Percentiles rank a stretch among this genome's conserved stretches.
These are phyloP conservation scores for Pyxicephalus adspersus DNA, from an alignment of 2,113 vertebrate genomes.

Conservation along the genomic window DNA sequence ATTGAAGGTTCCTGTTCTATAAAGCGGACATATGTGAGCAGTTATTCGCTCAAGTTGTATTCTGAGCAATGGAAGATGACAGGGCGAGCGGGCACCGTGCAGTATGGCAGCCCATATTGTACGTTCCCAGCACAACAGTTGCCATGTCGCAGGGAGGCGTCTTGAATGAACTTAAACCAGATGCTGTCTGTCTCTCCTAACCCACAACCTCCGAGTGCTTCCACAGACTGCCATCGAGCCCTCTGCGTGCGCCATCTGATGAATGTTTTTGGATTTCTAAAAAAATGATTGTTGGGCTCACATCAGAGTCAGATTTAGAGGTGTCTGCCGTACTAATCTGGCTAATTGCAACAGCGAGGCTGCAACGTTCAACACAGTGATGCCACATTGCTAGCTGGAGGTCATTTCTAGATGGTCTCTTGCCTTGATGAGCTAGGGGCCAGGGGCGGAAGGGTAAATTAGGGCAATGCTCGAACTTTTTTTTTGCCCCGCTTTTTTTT, in stretches of 20 bases:
- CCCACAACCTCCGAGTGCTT: background rate
- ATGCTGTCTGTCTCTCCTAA: background rate
- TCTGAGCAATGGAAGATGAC: background rate
- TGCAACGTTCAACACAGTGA: slow-evolving; percentile 6
- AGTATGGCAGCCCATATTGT: background rate
- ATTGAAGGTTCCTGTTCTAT: too few relatives aligned
- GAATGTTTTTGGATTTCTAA: slow-evolving; percentile 32
- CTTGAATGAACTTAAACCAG: background rate
- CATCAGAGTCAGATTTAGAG: background rate
- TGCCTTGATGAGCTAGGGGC: too few relatives aligned
- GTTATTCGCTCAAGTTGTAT: too few relatives aligned
- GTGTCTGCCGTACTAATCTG: slow-evolving; percentile 38
- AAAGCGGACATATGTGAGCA: too few relatives aligned
- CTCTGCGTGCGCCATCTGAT: slow-evolving; percentile 15
- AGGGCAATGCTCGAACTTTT: too few relatives aligned
- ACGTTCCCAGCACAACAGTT: background rate
- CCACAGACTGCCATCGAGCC: background rate
- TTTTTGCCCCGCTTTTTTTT: too few relatives aligned
- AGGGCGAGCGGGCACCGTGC: background rate
- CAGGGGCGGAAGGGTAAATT: too few relatives aligned
- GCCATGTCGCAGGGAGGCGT: too few relatives aligned
- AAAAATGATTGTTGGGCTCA: slow-evolving; percentile 31
- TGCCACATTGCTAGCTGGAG: slow-evolving; percentile 37
- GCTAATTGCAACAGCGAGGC: slow-evolving; percentile 30
- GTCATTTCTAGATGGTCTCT: background rate